These are phyloP conservation scores for Serranus cabrilla DNA, from an alignment of 2,797 vertebrate genomes.

Conservation along the genomic window DNA sequence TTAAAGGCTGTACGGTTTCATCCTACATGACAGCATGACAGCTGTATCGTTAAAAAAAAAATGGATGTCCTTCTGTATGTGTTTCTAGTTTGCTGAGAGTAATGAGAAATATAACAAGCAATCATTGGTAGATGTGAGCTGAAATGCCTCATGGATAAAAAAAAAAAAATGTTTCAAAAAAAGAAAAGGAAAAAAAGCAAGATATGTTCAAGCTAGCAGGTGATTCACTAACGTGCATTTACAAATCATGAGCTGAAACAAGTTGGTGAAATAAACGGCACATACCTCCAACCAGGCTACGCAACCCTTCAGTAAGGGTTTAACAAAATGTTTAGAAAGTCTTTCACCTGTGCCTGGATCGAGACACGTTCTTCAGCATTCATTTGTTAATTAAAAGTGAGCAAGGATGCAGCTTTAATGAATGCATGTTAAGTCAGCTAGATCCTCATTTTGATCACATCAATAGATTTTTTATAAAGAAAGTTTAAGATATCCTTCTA, in stretches of 20 bases:
- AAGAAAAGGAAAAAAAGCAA: neutral
- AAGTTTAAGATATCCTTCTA: neutral
- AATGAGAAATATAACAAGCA: slow-evolving; percentile 1
- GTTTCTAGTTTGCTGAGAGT: neutral
- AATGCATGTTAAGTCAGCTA: neutral
- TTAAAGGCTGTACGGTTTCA: neutral
- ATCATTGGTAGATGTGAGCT: neutral
- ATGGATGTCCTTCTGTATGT: neutral
- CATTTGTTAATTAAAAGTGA: neutral
- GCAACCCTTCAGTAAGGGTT: slow-evolving; percentile 5
- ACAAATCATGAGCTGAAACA: slow-evolving; percentile 9
- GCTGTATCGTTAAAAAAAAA: neutral
- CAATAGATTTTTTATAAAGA: too few relatives aligned
- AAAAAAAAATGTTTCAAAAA: neutral
- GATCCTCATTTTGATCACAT: slow-evolving; percentile 1
- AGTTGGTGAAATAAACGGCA: neutral
- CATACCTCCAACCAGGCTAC: neutral
- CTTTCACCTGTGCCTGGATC: slow-evolving; percentile 3
- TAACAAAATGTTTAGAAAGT: slow-evolving; percentile 1
- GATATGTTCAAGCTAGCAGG: neutral
- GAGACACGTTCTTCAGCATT: neutral
- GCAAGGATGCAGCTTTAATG: neutral
- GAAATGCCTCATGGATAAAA: neutral
- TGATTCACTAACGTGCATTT: neutral
- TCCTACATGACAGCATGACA: too few relatives aligned